Conservation (phyloP, 2,888 invertebrate species). For the Caenorhabditis virilis region DNA sequence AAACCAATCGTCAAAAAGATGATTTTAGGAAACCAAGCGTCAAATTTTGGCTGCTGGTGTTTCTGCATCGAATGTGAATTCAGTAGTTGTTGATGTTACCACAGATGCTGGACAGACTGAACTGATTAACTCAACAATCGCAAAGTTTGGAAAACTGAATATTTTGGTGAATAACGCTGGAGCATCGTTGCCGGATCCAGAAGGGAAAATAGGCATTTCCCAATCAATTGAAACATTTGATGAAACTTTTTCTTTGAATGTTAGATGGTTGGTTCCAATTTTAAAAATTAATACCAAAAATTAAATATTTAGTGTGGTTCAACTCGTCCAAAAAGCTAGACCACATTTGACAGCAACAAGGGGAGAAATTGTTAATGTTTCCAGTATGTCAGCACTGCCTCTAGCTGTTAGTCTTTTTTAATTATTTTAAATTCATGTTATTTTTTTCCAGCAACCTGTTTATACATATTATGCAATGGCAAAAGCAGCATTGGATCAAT, state of each 20-base stretch:
- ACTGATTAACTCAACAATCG: constrained; percentile 8
- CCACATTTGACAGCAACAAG: constrained; percentile 15
- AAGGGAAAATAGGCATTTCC: constrained; percentile 7
- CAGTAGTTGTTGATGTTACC: constrained; percentile 18
- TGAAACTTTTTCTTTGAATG: constrained; percentile 6
- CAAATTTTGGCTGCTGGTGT: constrained; percentile 20
- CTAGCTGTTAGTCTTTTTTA: constrained; percentile 11
- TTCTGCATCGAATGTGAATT: constrained; percentile 1
- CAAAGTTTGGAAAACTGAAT: constrained; percentile 22
- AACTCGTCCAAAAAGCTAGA: constrained; percentile 17
- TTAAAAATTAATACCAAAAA: constrained; percentile 19
- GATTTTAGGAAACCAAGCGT: constrained; percentile 9
- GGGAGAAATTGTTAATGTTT: constrained; percentile 30
- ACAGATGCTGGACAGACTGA: constrained; percentile 9
- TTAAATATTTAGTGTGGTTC: too few species aligned
- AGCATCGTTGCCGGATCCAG: constrained; percentile 5
- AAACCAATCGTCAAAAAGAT: constrained; percentile 8
- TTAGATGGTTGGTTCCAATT: constrained; percentile 15
- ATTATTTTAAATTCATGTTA: background rate
- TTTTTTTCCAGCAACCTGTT: constrained; percentile 5
- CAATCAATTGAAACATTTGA: constrained; percentile 13
- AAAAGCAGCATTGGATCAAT: constrained; percentile 28
- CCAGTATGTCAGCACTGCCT: constrained; percentile 24
- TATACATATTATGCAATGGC: constrained; percentile 14
- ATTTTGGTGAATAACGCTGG: constrained; percentile 28